Evolutionary conservation across 2,113 vertebrate genomes (phyloP), one percentile per base, ranked within the genome.

Genomic region (Nestor notabilis): DNA sequence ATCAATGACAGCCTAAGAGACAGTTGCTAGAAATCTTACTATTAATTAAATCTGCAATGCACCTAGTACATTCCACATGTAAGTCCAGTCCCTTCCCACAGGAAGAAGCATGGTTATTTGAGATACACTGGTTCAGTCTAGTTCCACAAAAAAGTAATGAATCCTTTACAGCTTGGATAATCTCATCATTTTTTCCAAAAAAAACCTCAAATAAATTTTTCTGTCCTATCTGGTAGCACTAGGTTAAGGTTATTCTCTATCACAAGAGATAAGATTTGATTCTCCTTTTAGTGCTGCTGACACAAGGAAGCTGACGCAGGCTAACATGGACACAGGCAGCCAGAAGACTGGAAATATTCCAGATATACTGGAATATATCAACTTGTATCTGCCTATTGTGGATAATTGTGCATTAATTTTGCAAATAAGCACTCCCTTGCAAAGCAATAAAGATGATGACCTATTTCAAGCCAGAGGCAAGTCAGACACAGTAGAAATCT

Each of bases 391-490:
- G 77, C 72, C 90, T 77, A 87, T 60, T 87, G 83, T 56, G 56
- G 94, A 75, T 94, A 96, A 95, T 2, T 68, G 52, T 65, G 74
- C 94, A 94, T 94, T 97, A 96, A 97, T 95, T 95, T 92, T 91
- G 69, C 90, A 93, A 94, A 94, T 91, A 96, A 96, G 83, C 95
- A 76, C 64, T 90, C 83, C 64, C 64, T 78, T 87, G 84, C 88
- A 95, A 93, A 28, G 55, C 78, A 95, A 96, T 96, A 95, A 96
- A 95, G 89, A 92, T 3, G 3, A 84, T 46, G 39, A 93, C 86
- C 92, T 96, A 90, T 60, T 95, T 89, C 68, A 92, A 92, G 68
- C 50, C 88, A 93, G 72, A 96, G 44, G 83, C 79, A 90, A 89
- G 61, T 70, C 72, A 94, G 69, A 89, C 20, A 69, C 10, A 64